Evolutionary conservation across 2,888 invertebrate species (phyloP).

Genomic region (Dilophus febrilis): DNA sequence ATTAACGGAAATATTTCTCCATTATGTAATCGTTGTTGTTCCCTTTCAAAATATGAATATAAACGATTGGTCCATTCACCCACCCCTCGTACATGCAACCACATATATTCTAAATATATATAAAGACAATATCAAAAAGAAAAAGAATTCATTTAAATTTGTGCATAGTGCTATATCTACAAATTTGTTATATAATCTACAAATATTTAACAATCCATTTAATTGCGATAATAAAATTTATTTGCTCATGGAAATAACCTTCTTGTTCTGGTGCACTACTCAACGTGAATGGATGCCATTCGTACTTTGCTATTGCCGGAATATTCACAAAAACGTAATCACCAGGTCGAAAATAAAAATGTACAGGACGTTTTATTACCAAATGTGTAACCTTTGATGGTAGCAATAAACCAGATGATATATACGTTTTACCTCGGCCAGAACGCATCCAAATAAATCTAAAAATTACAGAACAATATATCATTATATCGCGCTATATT

Average conservation of each 20-base stretch:
- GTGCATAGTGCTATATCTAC: too few relatives aligned
- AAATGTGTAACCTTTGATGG: conserved; percentile 84
- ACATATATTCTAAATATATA: conserved; percentile 67
- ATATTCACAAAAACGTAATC: conserved; percentile 90
- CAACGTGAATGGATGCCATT: conserved; percentile 96
- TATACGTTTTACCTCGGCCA: conserved; percentile 71
- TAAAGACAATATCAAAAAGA: too few relatives aligned
- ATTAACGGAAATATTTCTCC: conserved; percentile 37
- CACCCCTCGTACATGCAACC: conserved; percentile 84
- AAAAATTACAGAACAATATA: background rate
- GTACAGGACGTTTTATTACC: conserved; percentile 69
- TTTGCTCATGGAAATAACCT: too few relatives aligned
- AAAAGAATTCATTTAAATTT: too few relatives aligned
- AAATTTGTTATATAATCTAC: too few relatives aligned
- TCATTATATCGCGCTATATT: too few relatives aligned
- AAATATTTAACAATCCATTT: too few relatives aligned
- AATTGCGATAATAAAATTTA: too few relatives aligned
- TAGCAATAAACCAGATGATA: conserved; percentile 68
- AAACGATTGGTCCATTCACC: conserved; percentile 89
- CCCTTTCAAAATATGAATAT: conserved; percentile 68
- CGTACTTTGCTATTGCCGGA: conserved; percentile 77
- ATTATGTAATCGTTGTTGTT: conserved; percentile 56
- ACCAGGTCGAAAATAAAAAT: conserved; percentile 80
- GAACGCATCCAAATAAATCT: conserved; percentile 43
- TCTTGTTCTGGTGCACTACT: conserved; percentile 90